phyloP scores from a whole-genome alignment of 2,888 invertebrate genomes.

The Thera obeliscata region DNA sequence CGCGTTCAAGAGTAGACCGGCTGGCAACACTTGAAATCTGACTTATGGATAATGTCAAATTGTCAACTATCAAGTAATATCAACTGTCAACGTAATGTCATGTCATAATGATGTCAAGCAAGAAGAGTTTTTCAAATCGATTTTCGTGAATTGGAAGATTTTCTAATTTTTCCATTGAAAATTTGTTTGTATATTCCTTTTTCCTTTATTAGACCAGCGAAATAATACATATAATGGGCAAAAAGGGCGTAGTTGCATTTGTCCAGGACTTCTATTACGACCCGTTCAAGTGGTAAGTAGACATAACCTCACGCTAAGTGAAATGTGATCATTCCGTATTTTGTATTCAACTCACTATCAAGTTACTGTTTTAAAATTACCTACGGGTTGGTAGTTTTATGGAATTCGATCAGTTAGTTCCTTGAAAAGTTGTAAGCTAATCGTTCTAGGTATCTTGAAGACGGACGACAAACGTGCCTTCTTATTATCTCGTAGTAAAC shows the following conservation, averaged over 20 bases:
- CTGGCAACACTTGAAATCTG: not conserved
- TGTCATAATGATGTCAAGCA: constrained; percentile 2
- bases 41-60: no score
- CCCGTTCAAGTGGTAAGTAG: constrained; percentile 90
- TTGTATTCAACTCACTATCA: constrained; percentile 10
- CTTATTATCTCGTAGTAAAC: no score
- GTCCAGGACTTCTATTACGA: constrained; percentile 88
- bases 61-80: no score
- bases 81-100: not conserved
- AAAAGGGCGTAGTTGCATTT: constrained; percentile 82
- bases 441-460: no score
- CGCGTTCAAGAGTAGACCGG: no score
- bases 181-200: constrained; percentile 41
- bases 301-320: constrained; percentile 57
- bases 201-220: constrained; percentile 32
- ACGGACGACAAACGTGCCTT: no score
- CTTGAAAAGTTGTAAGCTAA: not conserved
- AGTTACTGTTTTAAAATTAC: constrained; percentile 18
- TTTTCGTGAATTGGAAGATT: constrained; percentile 31
- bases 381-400: not conserved
- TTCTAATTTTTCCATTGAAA: constrained; percentile 45
- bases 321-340: constrained; percentile 43
- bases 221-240: constrained; percentile 81
- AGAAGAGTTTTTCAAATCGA: constrained; percentile 8
- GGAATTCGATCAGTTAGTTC: constrained; percentile 4